phyloP scores from a whole-genome alignment of 2,888 invertebrate species.

The Pegoplata infirma region DNA sequence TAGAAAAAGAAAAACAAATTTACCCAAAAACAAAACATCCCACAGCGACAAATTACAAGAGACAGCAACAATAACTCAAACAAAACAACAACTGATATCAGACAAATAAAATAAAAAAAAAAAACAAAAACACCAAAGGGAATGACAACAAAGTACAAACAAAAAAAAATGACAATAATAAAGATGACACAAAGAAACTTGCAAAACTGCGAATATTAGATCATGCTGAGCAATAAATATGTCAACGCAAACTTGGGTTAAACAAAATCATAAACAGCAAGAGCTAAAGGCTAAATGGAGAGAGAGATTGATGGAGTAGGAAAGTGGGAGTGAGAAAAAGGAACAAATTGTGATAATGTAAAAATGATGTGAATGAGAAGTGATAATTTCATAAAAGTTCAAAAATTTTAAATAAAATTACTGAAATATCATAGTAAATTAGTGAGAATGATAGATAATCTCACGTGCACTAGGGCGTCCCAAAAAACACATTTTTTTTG shows the following conservation, averaged over 20 bases:
- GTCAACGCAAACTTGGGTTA: conserved; percentile 66
- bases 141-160: conserved; percentile 41
- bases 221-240: conserved; percentile 73
- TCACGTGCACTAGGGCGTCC: too few relatives aligned
- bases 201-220: conserved; percentile 68
- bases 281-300: conserved; percentile 1
- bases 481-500: too few relatives aligned
- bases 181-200: conserved; percentile 68
- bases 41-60: conserved; percentile 73
- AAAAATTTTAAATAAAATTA: neutral
- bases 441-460: too few relatives aligned
- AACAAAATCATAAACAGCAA: conserved; percentile 54
- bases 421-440: too few relatives aligned
- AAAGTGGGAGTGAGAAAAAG: neutral
- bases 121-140: conserved; percentile 19
- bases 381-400: conserved; percentile 31
- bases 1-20: conserved; percentile 55
- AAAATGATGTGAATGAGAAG: neutral
- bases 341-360: neutral
- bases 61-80: conserved; percentile 63
- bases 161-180: conserved; percentile 65
- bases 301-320: neutral
- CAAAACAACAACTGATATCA: conserved; percentile 43
- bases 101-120: too few relatives aligned
- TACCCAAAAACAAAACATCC: conserved; percentile 72